phyloP scores from a whole-genome alignment of 2,113 vertebrate genomes.

The Melanostigma gelatinosum region DNA sequence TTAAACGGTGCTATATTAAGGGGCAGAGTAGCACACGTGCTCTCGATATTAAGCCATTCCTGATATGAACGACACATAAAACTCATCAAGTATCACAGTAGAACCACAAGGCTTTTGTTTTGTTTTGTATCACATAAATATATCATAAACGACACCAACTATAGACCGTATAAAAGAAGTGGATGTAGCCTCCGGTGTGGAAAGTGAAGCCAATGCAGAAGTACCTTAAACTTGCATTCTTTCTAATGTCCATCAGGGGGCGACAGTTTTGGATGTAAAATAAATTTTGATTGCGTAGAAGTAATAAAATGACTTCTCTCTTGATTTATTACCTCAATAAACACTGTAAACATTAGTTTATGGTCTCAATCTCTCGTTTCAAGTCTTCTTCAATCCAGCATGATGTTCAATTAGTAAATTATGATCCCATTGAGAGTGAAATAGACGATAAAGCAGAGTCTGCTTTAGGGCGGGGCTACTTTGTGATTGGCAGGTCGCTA shows the following conservation, averaged over 20 bases:
- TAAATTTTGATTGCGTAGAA: neutral
- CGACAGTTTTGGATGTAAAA: neutral
- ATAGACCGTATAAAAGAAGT: neutral
- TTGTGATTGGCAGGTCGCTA: neutral
- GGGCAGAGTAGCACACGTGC: neutral
- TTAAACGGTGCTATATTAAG: slow-evolving; percentile 22
- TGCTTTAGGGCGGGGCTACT: neutral
- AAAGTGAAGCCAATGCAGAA: neutral
- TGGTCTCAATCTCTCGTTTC: too few relatives aligned
- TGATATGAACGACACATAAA: slow-evolving; percentile 1
- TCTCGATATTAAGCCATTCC: neutral
- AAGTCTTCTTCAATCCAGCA: too few relatives aligned
- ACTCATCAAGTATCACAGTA: slow-evolving; percentile 27
- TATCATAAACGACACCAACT: neutral
- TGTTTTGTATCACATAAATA: slow-evolving; percentile 29
- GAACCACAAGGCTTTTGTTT: slow-evolving; percentile 37
- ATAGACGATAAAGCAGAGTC: neutral
- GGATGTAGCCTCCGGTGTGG: neutral
- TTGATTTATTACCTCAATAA: neutral
- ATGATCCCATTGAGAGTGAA: neutral
- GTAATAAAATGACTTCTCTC: neutral
- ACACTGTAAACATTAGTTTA: neutral
- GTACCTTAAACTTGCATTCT: neutral
- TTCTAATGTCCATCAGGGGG: neutral
- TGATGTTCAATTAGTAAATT: too few relatives aligned